These are phyloP conservation scores for Epirrhoe alternata DNA, from an alignment of 2,888 invertebrate species.

Conservation along the genomic window DNA sequence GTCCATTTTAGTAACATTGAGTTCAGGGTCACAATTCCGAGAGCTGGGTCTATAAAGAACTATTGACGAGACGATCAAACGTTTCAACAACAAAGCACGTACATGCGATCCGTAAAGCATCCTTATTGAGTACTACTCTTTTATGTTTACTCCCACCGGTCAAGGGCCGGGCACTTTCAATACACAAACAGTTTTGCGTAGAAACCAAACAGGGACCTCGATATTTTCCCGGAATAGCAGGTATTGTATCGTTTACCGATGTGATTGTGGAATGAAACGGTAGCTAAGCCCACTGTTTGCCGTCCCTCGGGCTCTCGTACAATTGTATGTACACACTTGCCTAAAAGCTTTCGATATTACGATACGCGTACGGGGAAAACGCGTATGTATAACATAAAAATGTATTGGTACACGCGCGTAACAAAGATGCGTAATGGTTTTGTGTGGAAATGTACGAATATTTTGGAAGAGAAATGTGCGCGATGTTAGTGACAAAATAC, in stretches of 20 bases:
- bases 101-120: slow-evolving; percentile 26
- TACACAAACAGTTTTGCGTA: slow-evolving; percentile 51
- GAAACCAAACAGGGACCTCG: slow-evolving; percentile 48
- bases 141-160: slow-evolving; percentile 44
- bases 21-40: background rate
- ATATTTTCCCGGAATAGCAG: slow-evolving; percentile 44
- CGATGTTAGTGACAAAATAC: slow-evolving; percentile 22
- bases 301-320: slow-evolving; percentile 49
- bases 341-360: slow-evolving; percentile 48
- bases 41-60: background rate
- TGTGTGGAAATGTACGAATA: slow-evolving; percentile 34
- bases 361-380: slow-evolving; percentile 45
- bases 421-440: slow-evolving; percentile 42
- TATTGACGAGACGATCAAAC: background rate
- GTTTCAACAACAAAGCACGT: slow-evolving; percentile 22
- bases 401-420: slow-evolving; percentile 41
- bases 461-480: slow-evolving; percentile 32
- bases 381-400: slow-evolving; percentile 47
- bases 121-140: slow-evolving; percentile 28
- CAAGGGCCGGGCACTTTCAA: slow-evolving; percentile 38
- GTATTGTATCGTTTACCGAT: slow-evolving; percentile 53
- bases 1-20: background rate
- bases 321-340: slow-evolving; percentile 47
- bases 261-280: slow-evolving; percentile 52
- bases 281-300: slow-evolving; percentile 48